Evolutionary conservation across 2,797 vertebrate genomes (phyloP), one percentile per base, ranked within the genome.

Genomic region (Podarcis lilfordi): DNA sequence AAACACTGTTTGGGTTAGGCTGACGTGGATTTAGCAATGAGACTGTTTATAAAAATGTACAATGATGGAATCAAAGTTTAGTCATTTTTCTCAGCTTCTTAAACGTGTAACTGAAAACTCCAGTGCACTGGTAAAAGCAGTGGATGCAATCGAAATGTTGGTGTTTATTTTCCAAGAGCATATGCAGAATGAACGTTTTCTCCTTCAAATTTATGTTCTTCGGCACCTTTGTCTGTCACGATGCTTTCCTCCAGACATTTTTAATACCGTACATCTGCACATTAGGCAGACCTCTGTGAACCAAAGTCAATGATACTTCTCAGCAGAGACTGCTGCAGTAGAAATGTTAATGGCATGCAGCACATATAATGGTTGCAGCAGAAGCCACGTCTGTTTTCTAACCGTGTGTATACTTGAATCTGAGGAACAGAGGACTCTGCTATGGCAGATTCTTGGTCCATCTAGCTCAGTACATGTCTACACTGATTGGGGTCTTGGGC

Each of bases 151-250:
- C 15, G 27, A 29, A 19, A 15, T 86, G 27, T 0, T 80, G 11
- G 0, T 89, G 50, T 7, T 79, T 89, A 15, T 78, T 90, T 80
- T 61, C 76, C 86, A 74, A n/a, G 55, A 93, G 69, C 27, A 75
- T 50, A 11, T 75, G 21, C 64, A 77, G 40, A 35, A 80, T 90
- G 9, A 89, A 89, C 75, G 23, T 37, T 77, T 77, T 90, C 85
- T 89, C 15, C 29, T 88, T 93, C 82, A 75, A 43, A 85, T 93
- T 93, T 89, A 64, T 29, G 84, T n/a, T 72, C 40, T 89, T 71
- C 85, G 9, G 0, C 32, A 79, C 71, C 27, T 91, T 37, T 85
- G 90, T 91, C 93, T 86, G 50, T 55, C 50, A 55, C 1, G 50
- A 55, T 55, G 50, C 50, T 0, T 88, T 80, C 37, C 68, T 68